Base-by-base conservation (phyloP, 2,113 vertebrate genomes). In the Cettia cetti region DNA sequence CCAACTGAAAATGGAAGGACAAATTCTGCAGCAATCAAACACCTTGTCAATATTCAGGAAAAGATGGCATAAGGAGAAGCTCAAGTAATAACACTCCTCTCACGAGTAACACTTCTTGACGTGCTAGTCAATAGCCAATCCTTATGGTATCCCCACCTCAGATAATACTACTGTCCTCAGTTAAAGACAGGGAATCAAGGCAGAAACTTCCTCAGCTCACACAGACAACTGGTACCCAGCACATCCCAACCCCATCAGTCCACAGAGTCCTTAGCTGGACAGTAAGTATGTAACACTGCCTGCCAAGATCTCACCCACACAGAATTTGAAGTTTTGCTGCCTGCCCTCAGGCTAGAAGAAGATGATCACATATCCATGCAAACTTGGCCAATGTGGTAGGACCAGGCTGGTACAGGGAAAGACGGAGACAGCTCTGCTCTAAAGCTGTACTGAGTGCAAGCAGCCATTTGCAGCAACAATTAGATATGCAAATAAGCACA, bases 401-500 rank as follows among this genome's bases (percentile, higher is more conserved):
- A 86, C 10, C n/a, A 70, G 15, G 54, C 2, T 44, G 37, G 47
- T 35, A 53, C 6, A 35, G 35, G n/a, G 18, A 45, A 89, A 61
- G 82, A 93, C 11, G 9, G 59, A 80, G 20, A 66, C 16, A 68
- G 44, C 26, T 84, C 52, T 83, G 37, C 64, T 84, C 40, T 75
- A 78, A 88, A 93, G 71, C 82, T 80, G 63, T 22, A 37, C 31
- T 39, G 42, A 68, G 40, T 28, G 45, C 57, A 86, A 86, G 86
- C 89, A 79, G 65, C 10, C 10, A 4, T 64, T 78, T 68, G 61
- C 83, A 78, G 26, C 56, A 92, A 91, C 94, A 94, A 94, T 95
- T 56, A 94, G 80, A 82, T 92, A 94, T 94, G 94, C 86, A 95
- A 93, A 95, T 89, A 86, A 63, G 71, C 54, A 90, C 72, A 83